Base-by-base conservation (phyloP, 1,140 invertebrate genomes). In the Harlomillsia oculata region DNA sequence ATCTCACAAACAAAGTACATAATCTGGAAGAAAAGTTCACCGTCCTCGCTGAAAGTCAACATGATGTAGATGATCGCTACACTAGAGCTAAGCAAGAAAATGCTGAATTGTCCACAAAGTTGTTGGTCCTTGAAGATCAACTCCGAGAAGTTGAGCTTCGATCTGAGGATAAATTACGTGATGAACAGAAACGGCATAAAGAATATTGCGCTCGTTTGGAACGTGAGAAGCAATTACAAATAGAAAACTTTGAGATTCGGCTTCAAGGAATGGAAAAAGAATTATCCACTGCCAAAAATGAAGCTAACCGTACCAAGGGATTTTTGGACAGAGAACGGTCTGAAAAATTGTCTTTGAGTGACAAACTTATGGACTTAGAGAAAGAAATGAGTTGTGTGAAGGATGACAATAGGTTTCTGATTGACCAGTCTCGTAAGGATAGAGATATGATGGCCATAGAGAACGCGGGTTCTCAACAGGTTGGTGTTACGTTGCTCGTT, bases 121-220 rank as follows among this genome's bases (percentile, higher is more conserved):
- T 94, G 63, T 82, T 89, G 66, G 89, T 89, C 80, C 76, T 95
- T 53, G 92, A 96, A 69, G 92, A 95, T 71, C 87, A 92, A 67
- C 77, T 90, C 14, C 78, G 89, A 66, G 91, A 96, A 72, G 80
- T 87, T 36, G 90, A 97, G 71, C 74, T 86, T 50, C 79, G 88
- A 62, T 81, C 84, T 52, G 87, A 93, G 62, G 88, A 94, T 66
- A 79, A 83, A 60, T 73, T 93, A 48, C 78, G 81, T 60, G 85
- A 89, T 49, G 91, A 95, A 68, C 85, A 92, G 69, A 78, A 82
- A 64, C 78, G 89, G 59, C 82, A 85, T 64, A 80, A 85, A 54
- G 91, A 96, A 66, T 77, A 85, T 39, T 76, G 89, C 49, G 73
- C 80, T 14, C 76, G 89, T 34, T 74, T 91, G 6, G 90, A 94